These are phyloP conservation scores for Pagrus major DNA, from an alignment of 2,113 vertebrate species.

Conservation along the genomic window DNA sequence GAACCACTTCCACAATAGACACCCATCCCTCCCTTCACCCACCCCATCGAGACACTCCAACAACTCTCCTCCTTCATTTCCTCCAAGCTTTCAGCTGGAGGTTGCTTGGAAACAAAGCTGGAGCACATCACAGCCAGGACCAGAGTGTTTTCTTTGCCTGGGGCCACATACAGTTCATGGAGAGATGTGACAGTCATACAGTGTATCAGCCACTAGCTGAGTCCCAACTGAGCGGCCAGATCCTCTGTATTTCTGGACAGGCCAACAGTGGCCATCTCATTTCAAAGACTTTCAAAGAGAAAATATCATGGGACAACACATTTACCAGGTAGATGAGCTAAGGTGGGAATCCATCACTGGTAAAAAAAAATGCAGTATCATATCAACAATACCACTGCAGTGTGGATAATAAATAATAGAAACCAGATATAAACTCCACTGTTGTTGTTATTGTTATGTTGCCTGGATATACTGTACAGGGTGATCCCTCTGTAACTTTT, in stretches of 20 bases:
- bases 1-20: conserved; percentile 28
- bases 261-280: background rate
- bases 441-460: background rate
- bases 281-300: background rate
- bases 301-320: no score
- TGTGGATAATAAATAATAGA: background rate
- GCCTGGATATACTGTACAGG: background rate
- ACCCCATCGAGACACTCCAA: conserved; percentile 16
- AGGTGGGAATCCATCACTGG: no score
- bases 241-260: background rate
- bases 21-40: conserved; percentile 22
- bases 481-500: background rate
- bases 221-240: background rate
- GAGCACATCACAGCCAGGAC: conserved; percentile 50
- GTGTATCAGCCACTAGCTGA: conserved; percentile 11
- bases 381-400: background rate
- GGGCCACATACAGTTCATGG: conserved; percentile 19
- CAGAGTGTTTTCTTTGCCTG: conserved; percentile 34
- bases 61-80: conserved; percentile 36
- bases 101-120: conserved; percentile 73
- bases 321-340: no score
- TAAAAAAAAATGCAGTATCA: background rate
- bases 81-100: conserved; percentile 48
- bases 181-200: conserved; percentile 36
- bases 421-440: background rate